Evolutionary conservation across 1,140 invertebrate genomes (phyloP).

Genomic region (Drosophila sp.): DNA sequence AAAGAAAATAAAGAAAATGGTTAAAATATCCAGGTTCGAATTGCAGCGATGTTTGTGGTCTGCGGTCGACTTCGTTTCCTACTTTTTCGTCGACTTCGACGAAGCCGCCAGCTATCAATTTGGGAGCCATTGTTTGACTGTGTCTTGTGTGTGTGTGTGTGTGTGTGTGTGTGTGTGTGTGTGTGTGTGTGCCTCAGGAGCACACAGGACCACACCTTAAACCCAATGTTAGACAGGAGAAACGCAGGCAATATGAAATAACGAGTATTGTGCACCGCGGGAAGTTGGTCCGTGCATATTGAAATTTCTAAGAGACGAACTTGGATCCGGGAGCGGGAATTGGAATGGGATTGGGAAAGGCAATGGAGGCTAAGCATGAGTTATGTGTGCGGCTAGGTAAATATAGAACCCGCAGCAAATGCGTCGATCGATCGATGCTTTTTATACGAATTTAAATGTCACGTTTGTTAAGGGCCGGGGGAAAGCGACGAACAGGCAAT

Average conservation of each 20-base stretch:
- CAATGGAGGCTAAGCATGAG: constrained; percentile 69
- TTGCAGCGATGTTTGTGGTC: constrained; percentile 57
- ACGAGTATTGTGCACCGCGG: constrained; percentile 43
- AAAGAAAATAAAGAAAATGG: constrained; percentile 60
- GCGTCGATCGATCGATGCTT: constrained; percentile 75
- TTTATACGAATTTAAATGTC: constrained; percentile 82
- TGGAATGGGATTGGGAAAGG: not conserved
- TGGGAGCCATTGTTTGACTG: not conserved
- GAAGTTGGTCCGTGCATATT: constrained; percentile 47
- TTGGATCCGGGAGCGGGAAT: not conserved
- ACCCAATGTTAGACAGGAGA: constrained; percentile 33
- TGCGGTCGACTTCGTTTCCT: constrained; percentile 36
- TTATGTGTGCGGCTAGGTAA: constrained; percentile 74
- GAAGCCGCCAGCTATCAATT: constrained; percentile 42
- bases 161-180: constrained; percentile 24
- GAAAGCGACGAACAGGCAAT: constrained; percentile 2
- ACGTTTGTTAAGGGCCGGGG: constrained; percentile 53
- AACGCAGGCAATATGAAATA: constrained; percentile 33
- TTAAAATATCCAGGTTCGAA: constrained; percentile 26
- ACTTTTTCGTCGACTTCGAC: not conserved
- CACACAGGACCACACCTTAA: constrained; percentile 70
- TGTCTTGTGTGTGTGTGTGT: constrained; percentile 25
- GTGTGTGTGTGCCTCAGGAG: constrained; percentile 43
- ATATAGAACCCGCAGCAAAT: constrained; percentile 76
- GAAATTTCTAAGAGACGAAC: constrained; percentile 41